phyloP scores from a whole-genome alignment of 2,888 invertebrate genomes.

The Ochropacha duplaris region DNA sequence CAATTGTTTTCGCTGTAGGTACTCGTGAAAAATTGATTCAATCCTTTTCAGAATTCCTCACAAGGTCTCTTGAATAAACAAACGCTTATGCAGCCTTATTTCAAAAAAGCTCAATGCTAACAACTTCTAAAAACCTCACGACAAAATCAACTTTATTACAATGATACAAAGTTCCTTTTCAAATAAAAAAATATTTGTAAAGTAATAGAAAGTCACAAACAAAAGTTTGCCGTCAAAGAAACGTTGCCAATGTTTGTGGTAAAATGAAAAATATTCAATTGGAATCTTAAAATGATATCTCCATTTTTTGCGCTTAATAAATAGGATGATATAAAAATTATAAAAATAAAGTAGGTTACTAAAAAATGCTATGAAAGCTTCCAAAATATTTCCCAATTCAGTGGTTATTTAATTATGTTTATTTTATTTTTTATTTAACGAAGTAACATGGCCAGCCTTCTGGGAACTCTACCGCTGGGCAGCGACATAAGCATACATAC shows the following conservation, averaged over 20 bases:
- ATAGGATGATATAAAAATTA: no score
- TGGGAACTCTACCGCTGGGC: no score
- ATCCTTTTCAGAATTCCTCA: slow-evolving; percentile 39
- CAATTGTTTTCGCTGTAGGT: slow-evolving; percentile 16
- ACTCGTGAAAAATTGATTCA: slow-evolving; percentile 35
- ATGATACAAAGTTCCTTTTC: background rate
- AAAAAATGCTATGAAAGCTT: no score
- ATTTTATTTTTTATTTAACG: no score
- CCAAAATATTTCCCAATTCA: no score
- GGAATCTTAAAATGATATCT: slow-evolving; percentile 16
- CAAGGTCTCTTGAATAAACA: slow-evolving; percentile 45
- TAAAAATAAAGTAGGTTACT: no score
- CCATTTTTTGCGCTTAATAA: slow-evolving; percentile 26
- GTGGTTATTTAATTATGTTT: no score
- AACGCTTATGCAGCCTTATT: slow-evolving; percentile 31
- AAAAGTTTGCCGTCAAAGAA: slow-evolving; percentile 18
- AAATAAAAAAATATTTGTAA: background rate
- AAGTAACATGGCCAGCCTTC: no score
- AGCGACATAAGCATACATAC: no score
- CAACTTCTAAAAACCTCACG: slow-evolving; percentile 6
- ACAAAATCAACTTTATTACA: slow-evolving; percentile 8
- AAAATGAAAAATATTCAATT: slow-evolving; percentile 24
- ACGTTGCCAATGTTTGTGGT: slow-evolving; percentile 24
- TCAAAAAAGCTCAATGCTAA: slow-evolving; percentile 28
- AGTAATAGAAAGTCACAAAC: slow-evolving; percentile 16